Percentiles rank a stretch among this genome's conserved stretches.
Conservation (phyloP, 2,113 vertebrate genomes). For the Odontophorus gujanensis region DNA sequence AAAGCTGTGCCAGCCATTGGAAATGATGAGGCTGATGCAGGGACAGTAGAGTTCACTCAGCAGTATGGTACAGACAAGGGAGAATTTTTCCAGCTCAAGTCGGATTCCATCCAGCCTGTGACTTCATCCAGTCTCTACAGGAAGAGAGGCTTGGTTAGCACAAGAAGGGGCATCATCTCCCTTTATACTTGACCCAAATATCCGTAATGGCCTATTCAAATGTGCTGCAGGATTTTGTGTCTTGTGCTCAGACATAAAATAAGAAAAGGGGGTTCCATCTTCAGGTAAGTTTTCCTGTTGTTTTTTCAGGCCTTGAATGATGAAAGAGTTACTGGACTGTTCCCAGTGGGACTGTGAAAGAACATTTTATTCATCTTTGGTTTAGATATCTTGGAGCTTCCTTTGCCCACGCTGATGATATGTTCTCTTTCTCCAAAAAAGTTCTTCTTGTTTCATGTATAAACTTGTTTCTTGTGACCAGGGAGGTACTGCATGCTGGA, state of each 20-base stretch:
- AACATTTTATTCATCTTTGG: fast-evolving
- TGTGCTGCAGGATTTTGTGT: not conserved
- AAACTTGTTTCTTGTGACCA: not conserved
- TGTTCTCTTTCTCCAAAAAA: not conserved
- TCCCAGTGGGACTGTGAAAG: not conserved
- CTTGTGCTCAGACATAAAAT: fast-evolving
- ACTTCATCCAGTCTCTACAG: fast-evolving
- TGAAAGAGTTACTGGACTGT: not conserved
- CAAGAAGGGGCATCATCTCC: not conserved
- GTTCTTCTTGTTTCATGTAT: not conserved
- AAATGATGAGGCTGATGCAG: not conserved
- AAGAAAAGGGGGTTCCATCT: not conserved
- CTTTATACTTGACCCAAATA: not conserved
- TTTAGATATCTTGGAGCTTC: not conserved
- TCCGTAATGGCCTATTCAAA: not conserved
- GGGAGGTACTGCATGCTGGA: not conserved
- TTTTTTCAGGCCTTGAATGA: not conserved
- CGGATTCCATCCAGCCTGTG: not conserved
- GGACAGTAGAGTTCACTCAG: not conserved
- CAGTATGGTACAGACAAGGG: not conserved
- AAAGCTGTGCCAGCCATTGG: not conserved
- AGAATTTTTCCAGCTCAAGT: not conserved
- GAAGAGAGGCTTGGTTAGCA: not conserved
- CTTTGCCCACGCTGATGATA: not conserved
- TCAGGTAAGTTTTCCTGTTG: not conserved